phyloP scores from a whole-genome alignment of 1,140 invertebrate species.

The Ericerus pela region DNA sequence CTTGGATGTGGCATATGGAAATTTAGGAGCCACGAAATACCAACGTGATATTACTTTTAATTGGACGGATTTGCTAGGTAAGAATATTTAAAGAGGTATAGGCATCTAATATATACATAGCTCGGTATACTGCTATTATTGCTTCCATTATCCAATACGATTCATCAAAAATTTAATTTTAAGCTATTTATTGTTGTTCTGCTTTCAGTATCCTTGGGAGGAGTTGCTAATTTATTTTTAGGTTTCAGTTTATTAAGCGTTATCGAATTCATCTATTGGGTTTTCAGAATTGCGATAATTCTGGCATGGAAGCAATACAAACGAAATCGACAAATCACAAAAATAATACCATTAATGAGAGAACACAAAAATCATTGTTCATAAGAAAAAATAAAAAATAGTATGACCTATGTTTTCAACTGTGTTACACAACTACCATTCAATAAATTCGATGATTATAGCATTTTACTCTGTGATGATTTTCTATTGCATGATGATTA shows the following conservation, averaged over 20 bases:
- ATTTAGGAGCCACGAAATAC: conserved; percentile 21
- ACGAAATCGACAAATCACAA: not conserved
- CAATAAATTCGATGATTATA: no score
- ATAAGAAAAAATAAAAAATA: no score
- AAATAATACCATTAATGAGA: not conserved
- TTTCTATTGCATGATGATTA: no score
- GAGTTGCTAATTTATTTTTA: conserved; percentile 26
- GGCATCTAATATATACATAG: no score
- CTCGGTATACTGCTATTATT: not conserved
- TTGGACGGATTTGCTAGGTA: conserved; percentile 21
- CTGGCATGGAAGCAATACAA: not conserved
- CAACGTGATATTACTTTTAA: conserved; percentile 22
- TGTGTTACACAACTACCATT: no score
- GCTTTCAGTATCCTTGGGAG: conserved; percentile 24
- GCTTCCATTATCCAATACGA: not conserved
- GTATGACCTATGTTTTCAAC: no score
- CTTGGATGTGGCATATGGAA: conserved; percentile 22
- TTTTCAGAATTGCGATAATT: conserved; percentile 14
- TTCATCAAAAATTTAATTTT: not conserved
- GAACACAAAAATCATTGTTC: no score
- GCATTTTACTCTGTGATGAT: no score
- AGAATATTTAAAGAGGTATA: no score
- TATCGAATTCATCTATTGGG: conserved; percentile 25
- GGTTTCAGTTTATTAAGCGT: conserved; percentile 27
- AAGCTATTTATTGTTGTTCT: not conserved